These are phyloP conservation scores for Leptarthrus brevirostris DNA, from an alignment of 2,888 invertebrate species.

Conservation along the genomic window DNA sequence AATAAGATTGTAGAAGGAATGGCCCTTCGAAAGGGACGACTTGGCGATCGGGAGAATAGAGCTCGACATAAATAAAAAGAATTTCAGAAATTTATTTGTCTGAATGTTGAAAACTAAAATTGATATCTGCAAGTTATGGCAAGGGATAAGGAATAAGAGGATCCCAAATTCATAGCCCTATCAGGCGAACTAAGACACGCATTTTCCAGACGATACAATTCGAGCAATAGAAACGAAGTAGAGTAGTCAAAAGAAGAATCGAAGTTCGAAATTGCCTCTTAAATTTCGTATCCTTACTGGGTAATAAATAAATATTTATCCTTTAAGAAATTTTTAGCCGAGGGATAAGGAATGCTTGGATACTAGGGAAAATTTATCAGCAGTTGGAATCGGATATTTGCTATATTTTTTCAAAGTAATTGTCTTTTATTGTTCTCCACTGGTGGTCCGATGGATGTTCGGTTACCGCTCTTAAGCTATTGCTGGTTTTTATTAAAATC, in stretches of 20 bases:
- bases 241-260: constrained; percentile 37
- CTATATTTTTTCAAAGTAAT: constrained; percentile 29
- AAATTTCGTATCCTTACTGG: constrained; percentile 50
- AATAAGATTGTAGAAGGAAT: constrained; percentile 27
- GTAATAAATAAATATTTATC: constrained; percentile 55
- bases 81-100: constrained; percentile 54
- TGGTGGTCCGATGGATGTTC: neutral
- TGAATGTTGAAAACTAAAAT: constrained; percentile 53
- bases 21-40: constrained; percentile 18
- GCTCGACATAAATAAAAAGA: constrained; percentile 49
- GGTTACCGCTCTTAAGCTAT: neutral
- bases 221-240: neutral
- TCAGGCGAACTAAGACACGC: constrained; percentile 10
- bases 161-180: neutral
- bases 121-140: constrained; percentile 52
- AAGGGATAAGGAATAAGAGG: constrained; percentile 41
- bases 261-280: constrained; percentile 49
- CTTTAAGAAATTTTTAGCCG: constrained; percentile 44
- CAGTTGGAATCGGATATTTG: neutral
- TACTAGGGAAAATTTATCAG: constrained; percentile 47
- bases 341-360: neutral
- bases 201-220: constrained; percentile 17
- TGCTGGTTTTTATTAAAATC: constrained; percentile 16
- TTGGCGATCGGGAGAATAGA: constrained; percentile 4
- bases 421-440: constrained; percentile 15